Percentiles rank a stretch among this genome's conserved stretches.
These are phyloP conservation scores for Paralvinella palmiformis DNA, from an alignment of 1,140 invertebrate species.

Conservation along the genomic window DNA sequence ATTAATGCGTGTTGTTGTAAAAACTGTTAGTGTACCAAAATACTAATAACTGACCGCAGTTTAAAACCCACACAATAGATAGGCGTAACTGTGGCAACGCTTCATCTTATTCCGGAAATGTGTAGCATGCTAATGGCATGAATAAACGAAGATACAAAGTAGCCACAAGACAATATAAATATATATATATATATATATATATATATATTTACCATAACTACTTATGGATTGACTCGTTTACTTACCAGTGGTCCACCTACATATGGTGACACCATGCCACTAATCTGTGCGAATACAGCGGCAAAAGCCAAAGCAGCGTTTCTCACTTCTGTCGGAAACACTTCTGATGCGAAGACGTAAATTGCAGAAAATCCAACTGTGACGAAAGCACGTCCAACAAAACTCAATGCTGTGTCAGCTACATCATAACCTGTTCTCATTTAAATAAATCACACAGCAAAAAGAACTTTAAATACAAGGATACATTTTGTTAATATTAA, in stretches of 20 bases:
- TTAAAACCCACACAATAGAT: background rate
- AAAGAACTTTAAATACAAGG: too few species aligned
- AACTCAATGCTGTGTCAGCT: constrained; percentile 55
- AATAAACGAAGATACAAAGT: background rate
- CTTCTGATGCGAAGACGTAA: constrained; percentile 84
- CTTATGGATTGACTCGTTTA: background rate
- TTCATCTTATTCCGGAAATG: too few species aligned
- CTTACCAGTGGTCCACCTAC: constrained; percentile 12
- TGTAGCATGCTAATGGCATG: too few species aligned
- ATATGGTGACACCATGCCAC: constrained; percentile 64
- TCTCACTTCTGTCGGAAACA: constrained; percentile 61
- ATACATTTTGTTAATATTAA: too few species aligned
- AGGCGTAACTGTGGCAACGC: background rate
- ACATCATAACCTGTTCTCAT: too few species aligned
- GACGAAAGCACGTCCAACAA: constrained; percentile 68
- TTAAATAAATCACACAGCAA: too few species aligned
- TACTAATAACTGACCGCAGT: too few species aligned
- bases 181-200: background rate
- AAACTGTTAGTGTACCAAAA: too few species aligned
- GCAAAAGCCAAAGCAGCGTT: constrained; percentile 72
- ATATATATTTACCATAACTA: background rate
- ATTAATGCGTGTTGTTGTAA: too few species aligned
- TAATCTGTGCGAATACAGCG: constrained; percentile 68
- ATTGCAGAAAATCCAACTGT: constrained; percentile 77
- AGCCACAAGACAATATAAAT: background rate